A percentile compares a stretch with the other conserved stretches of the same genome.
Evolutionary conservation across 1,140 invertebrate species (phyloP).

Genomic region (Zaprionus vittiger): DNA sequence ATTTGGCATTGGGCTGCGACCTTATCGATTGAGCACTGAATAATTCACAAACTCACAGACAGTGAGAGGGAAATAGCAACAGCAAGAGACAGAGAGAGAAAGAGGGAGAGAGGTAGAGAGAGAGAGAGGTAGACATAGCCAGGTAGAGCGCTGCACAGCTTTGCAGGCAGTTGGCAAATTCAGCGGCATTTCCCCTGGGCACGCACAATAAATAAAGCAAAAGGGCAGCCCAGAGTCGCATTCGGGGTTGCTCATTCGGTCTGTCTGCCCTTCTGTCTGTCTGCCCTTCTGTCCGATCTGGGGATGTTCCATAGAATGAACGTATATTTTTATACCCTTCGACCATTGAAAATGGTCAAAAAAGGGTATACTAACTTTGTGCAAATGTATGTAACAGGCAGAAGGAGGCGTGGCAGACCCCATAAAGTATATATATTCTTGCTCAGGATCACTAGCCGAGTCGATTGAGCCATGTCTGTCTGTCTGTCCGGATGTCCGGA

Average conservation of each 20-base stretch:
- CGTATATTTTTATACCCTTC: no score
- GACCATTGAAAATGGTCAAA: no score
- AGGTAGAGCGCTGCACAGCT: slow-evolving; percentile 51
- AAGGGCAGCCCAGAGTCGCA: slow-evolving; percentile 18
- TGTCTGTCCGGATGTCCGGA: no score
- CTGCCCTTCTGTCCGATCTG: background rate
- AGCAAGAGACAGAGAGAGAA: background rate
- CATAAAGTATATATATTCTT: no score
- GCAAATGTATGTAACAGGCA: no score
- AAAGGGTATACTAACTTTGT: no score
- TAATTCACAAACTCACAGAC: slow-evolving; percentile 55
- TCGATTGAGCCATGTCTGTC: no score
- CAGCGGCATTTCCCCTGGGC: slow-evolving; percentile 54
- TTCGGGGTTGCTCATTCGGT: slow-evolving; percentile 2
- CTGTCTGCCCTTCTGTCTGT: background rate
- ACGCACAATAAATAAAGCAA: slow-evolving; percentile 70
- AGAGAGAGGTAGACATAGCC: background rate
- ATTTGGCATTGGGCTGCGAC: slow-evolving; percentile 38
- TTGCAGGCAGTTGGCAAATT: slow-evolving; percentile 38
- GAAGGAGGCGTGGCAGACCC: no score
- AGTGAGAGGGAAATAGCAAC: background rate
- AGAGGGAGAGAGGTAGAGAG: background rate
- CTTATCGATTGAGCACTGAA: slow-evolving; percentile 71
- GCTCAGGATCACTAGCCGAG: no score
- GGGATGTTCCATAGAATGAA: slow-evolving; percentile 20